Base-by-base conservation (phyloP, 2,888 invertebrate genomes). In the Pristionchus exspectatus region DNA sequence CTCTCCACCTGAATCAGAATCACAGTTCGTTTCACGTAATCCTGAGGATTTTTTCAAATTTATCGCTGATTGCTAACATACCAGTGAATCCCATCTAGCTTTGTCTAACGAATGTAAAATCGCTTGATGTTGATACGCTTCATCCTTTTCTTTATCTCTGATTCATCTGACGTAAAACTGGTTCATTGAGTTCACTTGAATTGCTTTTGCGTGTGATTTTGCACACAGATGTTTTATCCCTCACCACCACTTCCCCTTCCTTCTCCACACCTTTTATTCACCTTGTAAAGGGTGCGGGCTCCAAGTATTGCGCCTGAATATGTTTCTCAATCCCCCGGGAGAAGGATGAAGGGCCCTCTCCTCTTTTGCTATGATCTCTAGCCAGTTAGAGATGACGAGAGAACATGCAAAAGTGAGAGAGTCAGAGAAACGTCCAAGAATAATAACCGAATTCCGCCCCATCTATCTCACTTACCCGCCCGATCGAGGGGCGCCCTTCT, bases 371-470 rank as follows among this genome's bases (percentile, higher is more conserved):
- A 7, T 44, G 44, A 10, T 50, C 50, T 50, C 30, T 30, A n/a
- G 14, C 38, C 24, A 30, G 69, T 30, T 33, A 30, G 69, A 72
- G 12, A 10, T 0, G 5, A 33, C 69, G 33, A 72, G 69, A 72
- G 69, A 72, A 16, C 30, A 72, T 3, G 69, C 21, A 16, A 18
- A 72, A 72, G n/a, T 27, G 33, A 72, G 69, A 72, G 69, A 72
- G 69, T 27, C 69, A 30, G 69, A 72, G 69, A 72, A 33, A 30
- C 30, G 18, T 21, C 77, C 24, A 12, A 33, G 33, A 30, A 85
- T 85, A 85, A 85, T 85, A 85, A 85, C 84, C 56, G 59, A 85
- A 85, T 85, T 85, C 84, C 84, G 33, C 59, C 84, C 83, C n/a
- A 85, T 85, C 84, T 85, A 85, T 85, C 84, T 85, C 84, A 85